Evolutionary conservation across 2,888 invertebrate genomes (phyloP).

Genomic region (Gymnosoma rotundatum): DNA sequence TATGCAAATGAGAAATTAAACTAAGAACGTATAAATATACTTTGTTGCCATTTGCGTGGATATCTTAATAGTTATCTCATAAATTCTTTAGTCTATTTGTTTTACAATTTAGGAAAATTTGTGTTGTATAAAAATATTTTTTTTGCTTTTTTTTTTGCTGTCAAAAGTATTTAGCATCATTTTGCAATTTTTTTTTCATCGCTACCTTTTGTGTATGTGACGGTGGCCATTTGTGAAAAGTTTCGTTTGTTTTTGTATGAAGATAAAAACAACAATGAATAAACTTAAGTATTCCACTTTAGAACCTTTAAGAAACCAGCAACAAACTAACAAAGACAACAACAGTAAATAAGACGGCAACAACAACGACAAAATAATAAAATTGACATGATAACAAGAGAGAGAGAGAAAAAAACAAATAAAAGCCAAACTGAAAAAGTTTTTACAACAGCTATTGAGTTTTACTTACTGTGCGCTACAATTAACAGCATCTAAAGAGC

Average conservation of each 20-base stretch:
- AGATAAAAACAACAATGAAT: constrained; percentile 23
- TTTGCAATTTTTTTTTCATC: constrained; percentile 8
- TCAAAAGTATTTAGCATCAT: constrained; percentile 43
- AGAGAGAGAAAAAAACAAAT: constrained; percentile 15
- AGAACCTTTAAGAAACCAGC: constrained; percentile 60
- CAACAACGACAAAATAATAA: constrained; percentile 17
- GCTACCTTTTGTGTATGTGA: constrained; percentile 23
- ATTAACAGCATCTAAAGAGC: constrained; percentile 27
- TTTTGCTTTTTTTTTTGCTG: constrained; percentile 28
- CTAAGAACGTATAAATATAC: too few species aligned
- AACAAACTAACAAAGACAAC: constrained; percentile 49
- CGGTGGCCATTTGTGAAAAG: constrained; percentile 32
- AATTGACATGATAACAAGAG: constrained; percentile 34
- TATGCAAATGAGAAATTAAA: too few species aligned
- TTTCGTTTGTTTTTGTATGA: constrained; percentile 16
- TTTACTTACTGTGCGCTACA: constrained; percentile 42
- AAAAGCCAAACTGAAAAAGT: constrained; percentile 39
- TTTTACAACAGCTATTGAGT: constrained; percentile 36
- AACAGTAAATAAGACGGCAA: constrained; percentile 12
- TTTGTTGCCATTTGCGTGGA: too few species aligned
- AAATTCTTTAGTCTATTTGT: constrained; percentile 2
- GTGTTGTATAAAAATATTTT: background rate
- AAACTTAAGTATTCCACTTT: constrained; percentile 64
- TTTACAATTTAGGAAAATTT: background rate
- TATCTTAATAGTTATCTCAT: too few species aligned